A percentile compares a stretch with the other conserved stretches of the same genome.
Evolutionary conservation across 2,797 vertebrate genomes (phyloP).

Genomic region (Poecile montanus): DNA sequence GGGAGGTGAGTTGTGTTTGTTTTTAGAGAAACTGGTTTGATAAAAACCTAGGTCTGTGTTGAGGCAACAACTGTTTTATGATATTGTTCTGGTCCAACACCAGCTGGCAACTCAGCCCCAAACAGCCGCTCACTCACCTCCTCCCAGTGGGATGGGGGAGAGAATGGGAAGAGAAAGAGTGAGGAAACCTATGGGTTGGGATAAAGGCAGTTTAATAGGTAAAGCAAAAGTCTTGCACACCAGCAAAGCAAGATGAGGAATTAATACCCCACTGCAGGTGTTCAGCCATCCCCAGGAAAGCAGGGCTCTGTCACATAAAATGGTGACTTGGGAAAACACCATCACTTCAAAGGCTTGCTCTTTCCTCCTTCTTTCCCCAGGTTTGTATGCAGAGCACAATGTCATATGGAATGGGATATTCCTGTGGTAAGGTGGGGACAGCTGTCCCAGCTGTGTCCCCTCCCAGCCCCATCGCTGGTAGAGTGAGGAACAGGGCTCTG

Average conservation of each 20-base stretch:
- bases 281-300: not conserved
- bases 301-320: not conserved
- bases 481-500: not conserved
- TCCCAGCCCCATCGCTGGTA: fast-evolving
- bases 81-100: not conserved
- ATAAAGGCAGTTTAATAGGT: not conserved
- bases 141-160: not conserved
- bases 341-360: not conserved
- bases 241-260: not conserved
- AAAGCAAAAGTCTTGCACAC: not conserved
- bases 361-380: not conserved
- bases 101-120: not conserved
- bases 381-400: not conserved
- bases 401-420: not conserved
- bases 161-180: not conserved
- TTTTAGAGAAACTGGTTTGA: not conserved
- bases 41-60: not conserved
- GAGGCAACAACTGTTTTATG: not conserved
- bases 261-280: not conserved
- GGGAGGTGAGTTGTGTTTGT: not conserved
- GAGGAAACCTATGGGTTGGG: not conserved
- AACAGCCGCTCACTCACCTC: not conserved
- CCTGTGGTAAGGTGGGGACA: not conserved
- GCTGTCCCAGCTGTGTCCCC: not conserved
- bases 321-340: not conserved